phyloP scores from a whole-genome alignment of 2,888 invertebrate genomes.

The Ophioninae sp. region DNA sequence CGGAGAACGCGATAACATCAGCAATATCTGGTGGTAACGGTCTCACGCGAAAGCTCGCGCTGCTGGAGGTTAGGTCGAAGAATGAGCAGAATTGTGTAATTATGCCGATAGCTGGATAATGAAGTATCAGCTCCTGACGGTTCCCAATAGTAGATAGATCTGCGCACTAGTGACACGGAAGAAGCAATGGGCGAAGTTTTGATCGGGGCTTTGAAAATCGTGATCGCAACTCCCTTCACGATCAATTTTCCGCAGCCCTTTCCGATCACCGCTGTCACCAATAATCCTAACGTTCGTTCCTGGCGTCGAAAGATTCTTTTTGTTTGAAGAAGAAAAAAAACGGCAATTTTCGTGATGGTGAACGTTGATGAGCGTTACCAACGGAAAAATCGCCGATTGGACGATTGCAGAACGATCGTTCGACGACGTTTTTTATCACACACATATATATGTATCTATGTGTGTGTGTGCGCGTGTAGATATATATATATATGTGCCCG shows the following conservation, averaged over 20 bases:
- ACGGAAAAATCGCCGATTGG: not conserved
- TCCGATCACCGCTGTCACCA: not conserved
- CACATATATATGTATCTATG: not conserved
- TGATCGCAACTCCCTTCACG: not conserved
- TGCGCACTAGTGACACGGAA: too few species aligned
- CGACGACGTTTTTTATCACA: not conserved
- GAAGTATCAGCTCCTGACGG: too few species aligned
- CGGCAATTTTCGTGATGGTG: not conserved
- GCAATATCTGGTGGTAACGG: conserved; percentile 1
- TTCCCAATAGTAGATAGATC: too few species aligned
- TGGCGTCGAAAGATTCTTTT: conserved; percentile 1
- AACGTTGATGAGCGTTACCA: not conserved
- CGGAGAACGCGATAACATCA: conserved; percentile 28
- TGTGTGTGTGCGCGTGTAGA: too few species aligned
- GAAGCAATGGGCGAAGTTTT: too few species aligned
- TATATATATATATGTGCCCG: not conserved
- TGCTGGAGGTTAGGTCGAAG: not conserved
- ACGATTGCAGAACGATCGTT: not conserved
- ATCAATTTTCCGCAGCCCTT: not conserved
- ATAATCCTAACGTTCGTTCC: not conserved
- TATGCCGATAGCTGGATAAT: not conserved
- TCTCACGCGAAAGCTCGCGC: not conserved
- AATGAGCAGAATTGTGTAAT: not conserved
- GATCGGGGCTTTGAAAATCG: not conserved
- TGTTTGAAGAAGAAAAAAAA: not conserved